These are phyloP conservation scores for Papilio gigon DNA, from an alignment of 2,888 invertebrate genomes.

Conservation along the genomic window DNA sequence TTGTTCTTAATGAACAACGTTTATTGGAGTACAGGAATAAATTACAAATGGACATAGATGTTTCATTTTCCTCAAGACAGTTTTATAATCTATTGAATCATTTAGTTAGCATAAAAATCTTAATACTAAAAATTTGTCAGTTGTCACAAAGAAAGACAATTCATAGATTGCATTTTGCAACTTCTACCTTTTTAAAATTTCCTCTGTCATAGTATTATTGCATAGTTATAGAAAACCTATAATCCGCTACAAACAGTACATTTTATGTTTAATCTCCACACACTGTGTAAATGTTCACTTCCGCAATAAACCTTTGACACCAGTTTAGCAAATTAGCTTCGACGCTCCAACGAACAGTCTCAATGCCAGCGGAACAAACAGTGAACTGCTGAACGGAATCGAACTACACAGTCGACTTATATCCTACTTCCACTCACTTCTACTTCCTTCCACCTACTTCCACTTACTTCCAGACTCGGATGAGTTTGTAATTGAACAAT, in stretches of 20 bases:
- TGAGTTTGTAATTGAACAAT: conserved; percentile 39
- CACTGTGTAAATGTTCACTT: neutral
- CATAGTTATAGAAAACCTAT: neutral
- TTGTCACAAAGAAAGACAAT: too few species aligned
- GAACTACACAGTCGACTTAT: conserved; percentile 18
- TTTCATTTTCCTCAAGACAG: too few species aligned
- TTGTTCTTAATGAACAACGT: neutral
- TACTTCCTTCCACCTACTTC: conserved; percentile 7
- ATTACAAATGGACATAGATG: neutral
- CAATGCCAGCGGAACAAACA: conserved; percentile 25
- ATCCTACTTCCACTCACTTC: conserved; percentile 14
- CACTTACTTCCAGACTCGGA: conserved; percentile 11
- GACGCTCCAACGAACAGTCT: conserved; percentile 19
- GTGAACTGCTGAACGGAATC: conserved; percentile 19
- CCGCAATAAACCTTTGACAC: conserved; percentile 26
- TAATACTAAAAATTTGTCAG: too few species aligned
- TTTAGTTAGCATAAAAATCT: too few species aligned
- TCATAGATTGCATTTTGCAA: too few species aligned
- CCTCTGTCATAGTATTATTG: neutral
- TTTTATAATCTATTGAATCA: too few species aligned
- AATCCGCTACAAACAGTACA: neutral
- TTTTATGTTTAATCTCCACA: neutral
- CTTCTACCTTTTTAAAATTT: too few species aligned
- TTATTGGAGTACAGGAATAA: neutral
- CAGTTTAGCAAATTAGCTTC: conserved; percentile 26